A percentile compares a stretch with the other conserved stretches of the same genome.
These are phyloP conservation scores for Sycophila texana DNA, from an alignment of 2,888 invertebrate species.

Conservation along the genomic window DNA sequence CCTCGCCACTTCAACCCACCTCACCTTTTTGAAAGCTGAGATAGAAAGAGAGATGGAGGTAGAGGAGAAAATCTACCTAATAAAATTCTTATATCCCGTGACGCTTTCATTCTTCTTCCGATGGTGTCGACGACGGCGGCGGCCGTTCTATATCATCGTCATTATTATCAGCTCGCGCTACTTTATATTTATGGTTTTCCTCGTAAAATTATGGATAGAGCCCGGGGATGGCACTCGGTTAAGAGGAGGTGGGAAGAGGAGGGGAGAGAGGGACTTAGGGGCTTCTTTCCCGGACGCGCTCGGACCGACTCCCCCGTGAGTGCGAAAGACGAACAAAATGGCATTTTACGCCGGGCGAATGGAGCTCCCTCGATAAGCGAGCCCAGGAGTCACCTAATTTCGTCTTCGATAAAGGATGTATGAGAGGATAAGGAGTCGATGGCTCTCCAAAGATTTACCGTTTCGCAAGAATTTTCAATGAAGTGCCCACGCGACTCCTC, in stretches of 20 bases:
- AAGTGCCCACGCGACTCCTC: too few relatives aligned
- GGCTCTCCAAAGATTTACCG: too few relatives aligned
- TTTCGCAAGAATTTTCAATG: too few relatives aligned
- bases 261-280: too few relatives aligned
- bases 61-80: constrained; percentile 63
- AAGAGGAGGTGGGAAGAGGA: neutral
- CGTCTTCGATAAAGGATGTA: constrained; percentile 3
- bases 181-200: constrained; percentile 44
- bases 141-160: constrained; percentile 14
- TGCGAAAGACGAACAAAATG: neutral
- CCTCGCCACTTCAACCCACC: constrained; percentile 47
- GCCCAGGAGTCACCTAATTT: constrained; percentile 14
- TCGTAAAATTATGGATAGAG: constrained; percentile 46
- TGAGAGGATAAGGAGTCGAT: too few relatives aligned
- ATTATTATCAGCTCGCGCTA: constrained; percentile 29
- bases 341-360: neutral
- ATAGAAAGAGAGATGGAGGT: constrained; percentile 16
- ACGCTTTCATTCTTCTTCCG: constrained; percentile 11
- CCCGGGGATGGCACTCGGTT: neutral
- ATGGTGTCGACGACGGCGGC: too few relatives aligned
- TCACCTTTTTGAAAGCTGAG: constrained; percentile 53
- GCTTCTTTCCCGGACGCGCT: too few relatives aligned
- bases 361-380: constrained; percentile 5
- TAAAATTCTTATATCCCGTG: constrained; percentile 62
- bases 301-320: neutral